Conservation (phyloP, 2,888 invertebrate genomes). For the Drosophila cognata region DNA sequence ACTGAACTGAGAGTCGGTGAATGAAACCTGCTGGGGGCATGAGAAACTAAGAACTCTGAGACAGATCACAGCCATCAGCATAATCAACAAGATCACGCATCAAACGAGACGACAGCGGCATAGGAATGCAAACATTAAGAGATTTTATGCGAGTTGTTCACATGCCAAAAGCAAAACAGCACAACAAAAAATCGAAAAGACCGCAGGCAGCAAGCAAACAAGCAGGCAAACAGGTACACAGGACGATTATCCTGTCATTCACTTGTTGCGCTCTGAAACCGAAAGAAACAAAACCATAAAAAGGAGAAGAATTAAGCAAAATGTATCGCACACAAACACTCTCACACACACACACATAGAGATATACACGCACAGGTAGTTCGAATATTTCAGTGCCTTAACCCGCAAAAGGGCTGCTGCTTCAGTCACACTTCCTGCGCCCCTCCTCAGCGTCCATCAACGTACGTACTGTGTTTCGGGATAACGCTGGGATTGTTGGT, state of each 20-base stretch:
- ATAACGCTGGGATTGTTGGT: slow-evolving; percentile 41
- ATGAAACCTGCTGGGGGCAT: slow-evolving; percentile 56
- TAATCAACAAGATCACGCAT: slow-evolving; percentile 81
- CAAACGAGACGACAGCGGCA: slow-evolving; percentile 78
- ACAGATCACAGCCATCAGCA: slow-evolving; percentile 63
- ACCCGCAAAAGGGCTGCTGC: slow-evolving; percentile 55
- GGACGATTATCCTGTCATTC: slow-evolving; percentile 80
- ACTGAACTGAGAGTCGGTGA: slow-evolving; percentile 53
- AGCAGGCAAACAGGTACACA: slow-evolving; percentile 69
- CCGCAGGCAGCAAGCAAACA: slow-evolving; percentile 60
- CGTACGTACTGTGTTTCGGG: slow-evolving; percentile 24
- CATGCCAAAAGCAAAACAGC: slow-evolving; percentile 69
- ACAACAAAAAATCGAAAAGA: slow-evolving; percentile 27
- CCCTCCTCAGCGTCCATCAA: slow-evolving; percentile 21
- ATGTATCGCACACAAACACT: slow-evolving; percentile 45
- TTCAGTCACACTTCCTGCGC: slow-evolving; percentile 52
- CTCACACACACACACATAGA: not conserved
- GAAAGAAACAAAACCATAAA: slow-evolving; percentile 3
- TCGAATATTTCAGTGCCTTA: slow-evolving; percentile 48
- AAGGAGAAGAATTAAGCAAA: slow-evolving; percentile 35
- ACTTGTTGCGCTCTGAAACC: slow-evolving; percentile 70
- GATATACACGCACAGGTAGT: slow-evolving; percentile 39
- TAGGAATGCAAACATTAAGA: slow-evolving; percentile 80
- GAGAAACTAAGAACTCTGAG: slow-evolving; percentile 35
- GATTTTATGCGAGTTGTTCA: slow-evolving; percentile 79